Evolutionary conservation across 2,888 invertebrate species (phyloP).

Genomic region (Tachina fera): DNA sequence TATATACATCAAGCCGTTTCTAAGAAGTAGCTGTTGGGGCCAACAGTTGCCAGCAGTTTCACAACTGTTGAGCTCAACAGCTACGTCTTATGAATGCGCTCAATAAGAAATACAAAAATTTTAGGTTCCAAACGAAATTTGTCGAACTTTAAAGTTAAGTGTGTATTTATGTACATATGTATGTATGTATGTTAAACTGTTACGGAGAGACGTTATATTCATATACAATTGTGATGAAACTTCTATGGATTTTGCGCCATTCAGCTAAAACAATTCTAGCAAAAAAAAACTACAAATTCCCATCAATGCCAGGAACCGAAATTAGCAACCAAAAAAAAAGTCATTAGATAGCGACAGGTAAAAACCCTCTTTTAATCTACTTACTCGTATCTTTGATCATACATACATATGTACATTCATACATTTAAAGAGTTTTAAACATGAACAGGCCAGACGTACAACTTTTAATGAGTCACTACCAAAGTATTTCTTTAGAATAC

Average conservation of each 20-base stretch:
- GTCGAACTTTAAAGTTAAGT: no score
- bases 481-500: conserved; percentile 33
- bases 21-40: no score
- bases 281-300: background rate
- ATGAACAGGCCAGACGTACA: conserved; percentile 16
- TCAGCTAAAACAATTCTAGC: conserved; percentile 7
- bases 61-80: no score
- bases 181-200: no score
- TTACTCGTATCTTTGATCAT: background rate
- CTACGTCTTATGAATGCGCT: no score
- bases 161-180: no score
- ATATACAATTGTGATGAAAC: conserved; percentile 61
- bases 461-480: conserved; percentile 37
- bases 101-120: no score
- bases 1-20: no score
- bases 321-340: conserved; percentile 18
- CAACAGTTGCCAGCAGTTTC: no score
- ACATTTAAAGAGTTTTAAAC: background rate
- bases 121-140: no score
- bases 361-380: conserved; percentile 2
- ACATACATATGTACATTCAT: conserved; percentile 3
- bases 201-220: conserved; percentile 8
- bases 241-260: conserved; percentile 49
- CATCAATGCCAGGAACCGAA: conserved; percentile 2
- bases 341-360: conserved; percentile 43